phyloP scores from a whole-genome alignment of 1,140 invertebrate species.

The Goniozus legneri region DNA sequence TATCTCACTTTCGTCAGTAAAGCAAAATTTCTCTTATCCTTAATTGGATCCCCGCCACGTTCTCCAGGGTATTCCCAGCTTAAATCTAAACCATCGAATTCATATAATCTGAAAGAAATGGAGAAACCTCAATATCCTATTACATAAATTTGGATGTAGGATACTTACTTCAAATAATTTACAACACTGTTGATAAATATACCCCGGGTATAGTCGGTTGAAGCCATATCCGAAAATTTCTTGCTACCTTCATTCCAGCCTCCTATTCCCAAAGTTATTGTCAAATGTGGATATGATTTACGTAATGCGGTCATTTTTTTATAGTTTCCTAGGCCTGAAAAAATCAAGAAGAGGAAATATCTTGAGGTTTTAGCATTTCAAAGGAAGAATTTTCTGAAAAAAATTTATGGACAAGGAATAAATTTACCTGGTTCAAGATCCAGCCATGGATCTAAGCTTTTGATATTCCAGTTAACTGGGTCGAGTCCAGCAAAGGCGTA shows the following conservation, averaged over 20 bases:
- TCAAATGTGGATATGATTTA: slow-evolving; percentile 68
- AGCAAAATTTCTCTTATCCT: slow-evolving; percentile 77
- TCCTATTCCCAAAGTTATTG: slow-evolving; percentile 76
- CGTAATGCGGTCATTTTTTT: slow-evolving; percentile 66
- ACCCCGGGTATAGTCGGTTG: slow-evolving; percentile 54
- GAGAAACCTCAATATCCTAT: too few relatives aligned
- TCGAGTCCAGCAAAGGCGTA: slow-evolving; percentile 85
- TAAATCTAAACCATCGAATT: slow-evolving; percentile 80
- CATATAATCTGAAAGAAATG: slow-evolving; percentile 60
- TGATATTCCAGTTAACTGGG: slow-evolving; percentile 61
- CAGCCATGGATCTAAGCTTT: slow-evolving; percentile 67
- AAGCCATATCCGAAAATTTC: slow-evolving; percentile 75
- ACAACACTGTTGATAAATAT: slow-evolving; percentile 65
- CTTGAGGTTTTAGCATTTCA: too few relatives aligned
- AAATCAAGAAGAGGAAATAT: too few relatives aligned
- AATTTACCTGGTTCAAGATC: slow-evolving; percentile 74
- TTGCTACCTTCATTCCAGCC: slow-evolving; percentile 84
- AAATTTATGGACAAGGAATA: too few relatives aligned
- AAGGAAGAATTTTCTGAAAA: too few relatives aligned
- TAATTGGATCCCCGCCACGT: slow-evolving; percentile 66
- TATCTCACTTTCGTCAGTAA: slow-evolving; percentile 64
- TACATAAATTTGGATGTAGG: too few relatives aligned
- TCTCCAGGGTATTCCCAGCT: slow-evolving; percentile 77
- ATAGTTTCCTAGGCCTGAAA: slow-evolving; percentile 68
- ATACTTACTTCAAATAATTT: slow-evolving; percentile 61